Evolutionary conservation across 2,113 vertebrate genomes (phyloP).

Genomic region (Cynoglossus semilaevis): DNA sequence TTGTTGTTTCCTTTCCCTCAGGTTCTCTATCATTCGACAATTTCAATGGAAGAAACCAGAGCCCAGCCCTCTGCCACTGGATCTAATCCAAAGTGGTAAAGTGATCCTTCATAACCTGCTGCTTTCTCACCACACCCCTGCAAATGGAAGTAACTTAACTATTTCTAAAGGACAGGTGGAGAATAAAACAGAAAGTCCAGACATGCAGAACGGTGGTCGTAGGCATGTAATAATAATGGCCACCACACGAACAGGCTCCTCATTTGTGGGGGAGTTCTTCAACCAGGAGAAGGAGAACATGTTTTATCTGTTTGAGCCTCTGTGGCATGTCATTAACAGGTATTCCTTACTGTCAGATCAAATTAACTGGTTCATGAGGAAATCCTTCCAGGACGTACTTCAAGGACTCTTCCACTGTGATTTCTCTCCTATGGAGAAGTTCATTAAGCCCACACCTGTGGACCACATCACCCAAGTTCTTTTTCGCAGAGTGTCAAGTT

Average conservation of each 20-base stretch:
- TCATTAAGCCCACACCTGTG: slow-evolving; percentile 82
- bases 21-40: too few species aligned
- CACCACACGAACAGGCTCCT: slow-evolving; percentile 91
- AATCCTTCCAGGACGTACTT: slow-evolving; percentile 87
- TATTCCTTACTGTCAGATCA: slow-evolving; percentile 74
- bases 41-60: too few species aligned
- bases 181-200: slow-evolving; percentile 24
- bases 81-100: slow-evolving; percentile 73
- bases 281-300: slow-evolving; percentile 92
- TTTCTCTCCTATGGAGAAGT: slow-evolving; percentile 87
- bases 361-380: slow-evolving; percentile 77
- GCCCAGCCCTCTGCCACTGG: too few species aligned
- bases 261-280: slow-evolving; percentile 95
- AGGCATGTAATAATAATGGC: slow-evolving; percentile 91
- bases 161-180: slow-evolving; percentile 40
- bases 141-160: slow-evolving; percentile 19
- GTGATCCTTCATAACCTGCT: slow-evolving; percentile 75
- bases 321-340: slow-evolving; percentile 91
- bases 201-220: slow-evolving; percentile 26
- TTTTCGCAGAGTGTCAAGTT: slow-evolving; percentile 91
- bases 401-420: slow-evolving; percentile 88
- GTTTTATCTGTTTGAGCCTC: slow-evolving; percentile 95
- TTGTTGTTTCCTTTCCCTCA: too few species aligned
- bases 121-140: too few species aligned
- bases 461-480: slow-evolving; percentile 83